phyloP scores from a whole-genome alignment of 2,888 invertebrate species.

The Aphelenchoides bicaudatus region DNA sequence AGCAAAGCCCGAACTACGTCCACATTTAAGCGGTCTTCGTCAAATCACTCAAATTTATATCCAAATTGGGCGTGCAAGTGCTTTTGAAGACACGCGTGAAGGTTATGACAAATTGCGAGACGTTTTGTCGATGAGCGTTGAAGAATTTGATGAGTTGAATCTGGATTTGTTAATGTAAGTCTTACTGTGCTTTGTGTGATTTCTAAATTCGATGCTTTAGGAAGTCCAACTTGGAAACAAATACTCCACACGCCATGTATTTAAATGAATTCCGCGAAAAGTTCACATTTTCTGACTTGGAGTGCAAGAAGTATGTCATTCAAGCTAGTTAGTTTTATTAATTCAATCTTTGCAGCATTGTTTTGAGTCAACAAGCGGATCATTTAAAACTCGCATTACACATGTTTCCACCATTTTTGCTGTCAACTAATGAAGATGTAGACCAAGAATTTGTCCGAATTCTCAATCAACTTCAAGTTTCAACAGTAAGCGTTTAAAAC shows the following conservation, averaged over 20 bases:
- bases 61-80: neutral
- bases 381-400: neutral
- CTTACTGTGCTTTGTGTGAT: too few relatives aligned
- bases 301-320: neutral
- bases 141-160: conserved; percentile 13
- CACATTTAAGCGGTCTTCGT: neutral
- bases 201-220: conserved; percentile 7
- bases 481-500: neutral
- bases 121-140: conserved; percentile 15
- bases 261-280: conserved; percentile 16
- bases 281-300: conserved; percentile 11
- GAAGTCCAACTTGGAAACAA: neutral
- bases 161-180: conserved; percentile 4
- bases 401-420: too few relatives aligned
- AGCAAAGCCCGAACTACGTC: too few relatives aligned
- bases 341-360: neutral
- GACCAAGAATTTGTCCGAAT: conserved; percentile 3
- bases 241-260: neutral
- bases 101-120: conserved; percentile 15
- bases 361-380: neutral
- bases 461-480: neutral
- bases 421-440: too few relatives aligned
- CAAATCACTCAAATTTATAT: conserved; percentile 8
- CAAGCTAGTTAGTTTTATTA: neutral
- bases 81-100: neutral